Evolutionary conservation across 1,140 invertebrate species (phyloP).

Genomic region (Bombus huntii): DNA sequence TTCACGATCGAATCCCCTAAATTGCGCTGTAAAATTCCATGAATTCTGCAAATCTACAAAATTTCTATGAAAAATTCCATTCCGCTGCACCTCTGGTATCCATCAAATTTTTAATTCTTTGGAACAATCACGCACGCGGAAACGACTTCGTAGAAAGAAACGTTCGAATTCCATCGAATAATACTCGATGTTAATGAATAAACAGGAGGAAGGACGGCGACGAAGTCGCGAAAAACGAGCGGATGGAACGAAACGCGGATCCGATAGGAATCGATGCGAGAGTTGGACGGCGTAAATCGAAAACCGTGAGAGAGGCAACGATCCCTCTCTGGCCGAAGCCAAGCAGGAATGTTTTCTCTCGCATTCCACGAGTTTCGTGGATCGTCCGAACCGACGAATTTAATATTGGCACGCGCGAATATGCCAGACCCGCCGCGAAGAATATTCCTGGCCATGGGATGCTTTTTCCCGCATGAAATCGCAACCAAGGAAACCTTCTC

Average conservation of each 20-base stretch:
- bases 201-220: not conserved
- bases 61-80: no score
- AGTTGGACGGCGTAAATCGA: not conserved
- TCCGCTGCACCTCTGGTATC: not conserved
- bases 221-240: not conserved
- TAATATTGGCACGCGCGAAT: conserved; percentile 61
- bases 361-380: conserved; percentile 20
- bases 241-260: not conserved
- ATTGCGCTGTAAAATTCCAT: not conserved
- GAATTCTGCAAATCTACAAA: not conserved
- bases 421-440: conserved; percentile 11
- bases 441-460: conserved; percentile 20
- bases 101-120: not conserved
- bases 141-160: no score
- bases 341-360: conserved; percentile 26
- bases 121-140: not conserved
- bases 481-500: not conserved
- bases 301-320: not conserved
- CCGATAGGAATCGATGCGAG: not conserved
- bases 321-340: not conserved
- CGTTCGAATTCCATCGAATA: not conserved
- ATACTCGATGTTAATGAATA: not conserved
- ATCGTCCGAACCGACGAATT: conserved; percentile 45
- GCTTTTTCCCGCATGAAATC: conserved; percentile 25
- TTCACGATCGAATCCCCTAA: not conserved